Evolutionary conservation across 2,113 vertebrate species (phyloP).

Genomic region (Meriones unguiculatus): DNA sequence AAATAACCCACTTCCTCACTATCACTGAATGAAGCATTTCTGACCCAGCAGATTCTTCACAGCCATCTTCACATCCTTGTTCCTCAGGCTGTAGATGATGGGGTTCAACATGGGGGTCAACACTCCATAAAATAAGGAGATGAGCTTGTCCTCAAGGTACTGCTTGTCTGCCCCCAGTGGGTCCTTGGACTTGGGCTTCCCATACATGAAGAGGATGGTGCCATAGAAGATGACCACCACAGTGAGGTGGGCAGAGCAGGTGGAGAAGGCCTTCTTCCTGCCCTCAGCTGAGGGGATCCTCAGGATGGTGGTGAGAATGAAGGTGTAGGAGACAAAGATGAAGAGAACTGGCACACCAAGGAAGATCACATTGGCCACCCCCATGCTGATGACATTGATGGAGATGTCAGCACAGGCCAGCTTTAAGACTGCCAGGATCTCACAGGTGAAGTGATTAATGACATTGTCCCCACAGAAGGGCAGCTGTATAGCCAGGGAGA

Average conservation of each 20-base stretch:
- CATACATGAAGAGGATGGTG: slow-evolving; percentile 67
- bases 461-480: slow-evolving; percentile 72
- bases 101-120: slow-evolving; percentile 80
- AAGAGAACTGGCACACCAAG: slow-evolving; percentile 53
- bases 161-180: slow-evolving; percentile 53
- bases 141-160: slow-evolving; percentile 66
- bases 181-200: slow-evolving; percentile 71
- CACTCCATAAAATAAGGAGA: slow-evolving; percentile 75
- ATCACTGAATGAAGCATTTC: slow-evolving; percentile 4
- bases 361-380: slow-evolving; percentile 59
- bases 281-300: slow-evolving; percentile 65
- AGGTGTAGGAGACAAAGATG: slow-evolving; percentile 71
- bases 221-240: slow-evolving; percentile 12
- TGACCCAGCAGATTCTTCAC: slow-evolving; percentile 19
- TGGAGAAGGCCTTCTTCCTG: slow-evolving; percentile 58
- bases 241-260: slow-evolving; percentile 67
- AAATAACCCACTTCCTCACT: background rate
- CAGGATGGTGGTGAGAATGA: slow-evolving; percentile 56
- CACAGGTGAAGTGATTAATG: slow-evolving; percentile 74
- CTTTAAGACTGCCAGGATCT: slow-evolving; percentile 65
- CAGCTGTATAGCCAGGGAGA: slow-evolving; percentile 68
- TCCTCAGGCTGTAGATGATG: slow-evolving; percentile 79
- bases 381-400: slow-evolving; percentile 69
- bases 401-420: slow-evolving; percentile 72
- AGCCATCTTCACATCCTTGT: slow-evolving; percentile 71